A percentile compares a stretch with the other conserved stretches of the same genome.
These are phyloP conservation scores for Pseudobourletiella spinata DNA, from an alignment of 1,140 invertebrate genomes.

Conservation along the genomic window DNA sequence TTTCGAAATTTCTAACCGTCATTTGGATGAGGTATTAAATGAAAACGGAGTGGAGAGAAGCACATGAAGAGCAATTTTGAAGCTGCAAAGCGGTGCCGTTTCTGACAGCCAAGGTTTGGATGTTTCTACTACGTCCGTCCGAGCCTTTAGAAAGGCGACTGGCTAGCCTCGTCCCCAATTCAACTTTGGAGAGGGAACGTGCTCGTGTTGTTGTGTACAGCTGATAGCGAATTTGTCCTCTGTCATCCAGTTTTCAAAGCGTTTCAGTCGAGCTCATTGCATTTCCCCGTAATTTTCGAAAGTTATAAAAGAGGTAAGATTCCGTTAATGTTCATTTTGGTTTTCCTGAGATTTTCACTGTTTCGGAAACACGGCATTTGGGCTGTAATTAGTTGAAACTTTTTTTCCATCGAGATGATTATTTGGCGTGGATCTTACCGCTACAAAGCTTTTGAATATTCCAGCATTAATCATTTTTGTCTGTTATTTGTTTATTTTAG, in stretches of 20 bases:
- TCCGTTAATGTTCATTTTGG: not conserved
- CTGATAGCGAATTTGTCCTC: too few relatives aligned
- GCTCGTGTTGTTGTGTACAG: too few relatives aligned
- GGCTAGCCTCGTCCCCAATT: not conserved
- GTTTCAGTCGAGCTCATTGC: not conserved
- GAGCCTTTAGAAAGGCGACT: not conserved
- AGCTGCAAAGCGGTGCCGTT: not conserved
- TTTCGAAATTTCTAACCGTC: not conserved
- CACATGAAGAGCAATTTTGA: not conserved
- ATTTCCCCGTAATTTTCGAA: not conserved
- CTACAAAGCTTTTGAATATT: too few relatives aligned
- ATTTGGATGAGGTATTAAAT: not conserved
- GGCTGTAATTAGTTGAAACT: not conserved
- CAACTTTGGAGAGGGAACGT: too few relatives aligned
- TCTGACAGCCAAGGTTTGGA: not conserved
- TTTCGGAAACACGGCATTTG: not conserved
- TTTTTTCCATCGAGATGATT: not conserved
- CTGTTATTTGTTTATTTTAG: not conserved
- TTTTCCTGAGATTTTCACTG: not conserved
- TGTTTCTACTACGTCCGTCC: slow-evolving; percentile 3
- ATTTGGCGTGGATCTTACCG: too few relatives aligned
- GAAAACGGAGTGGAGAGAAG: not conserved
- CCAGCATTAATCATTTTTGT: not conserved
- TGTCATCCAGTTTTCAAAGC: not conserved
- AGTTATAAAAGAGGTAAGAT: slow-evolving; percentile 3